These are phyloP conservation scores for Xanthostigma xanthostigma DNA, from an alignment of 2,888 invertebrate species.

Conservation along the genomic window DNA sequence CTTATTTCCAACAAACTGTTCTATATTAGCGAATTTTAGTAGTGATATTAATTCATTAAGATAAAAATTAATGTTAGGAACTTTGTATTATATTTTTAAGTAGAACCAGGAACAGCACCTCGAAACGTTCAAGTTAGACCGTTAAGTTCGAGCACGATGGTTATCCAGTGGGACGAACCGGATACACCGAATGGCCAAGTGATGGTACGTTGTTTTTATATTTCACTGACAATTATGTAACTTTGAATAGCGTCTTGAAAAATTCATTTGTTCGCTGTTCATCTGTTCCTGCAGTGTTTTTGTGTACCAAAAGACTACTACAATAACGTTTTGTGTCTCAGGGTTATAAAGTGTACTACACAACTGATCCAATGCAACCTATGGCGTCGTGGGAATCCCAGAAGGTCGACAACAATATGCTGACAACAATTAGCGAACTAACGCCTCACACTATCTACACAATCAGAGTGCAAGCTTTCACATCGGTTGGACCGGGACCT, in stretches of 20 bases:
- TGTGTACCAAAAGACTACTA: slow-evolving; percentile 6
- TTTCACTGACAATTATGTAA: slow-evolving; percentile 3
- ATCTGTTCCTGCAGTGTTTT: no score
- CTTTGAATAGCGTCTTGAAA: no score
- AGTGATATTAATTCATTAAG: no score
- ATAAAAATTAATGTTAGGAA: no score
- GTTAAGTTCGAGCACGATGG: slow-evolving; percentile 88
- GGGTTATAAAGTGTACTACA: slow-evolving; percentile 97
- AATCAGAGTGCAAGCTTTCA: slow-evolving; percentile 84
- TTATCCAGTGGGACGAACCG: slow-evolving; percentile 96
- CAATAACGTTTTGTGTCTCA: slow-evolving; percentile 27
- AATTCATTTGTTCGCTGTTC: no score
- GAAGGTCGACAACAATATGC: slow-evolving; percentile 82
- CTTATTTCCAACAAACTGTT: no score
- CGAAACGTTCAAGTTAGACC: slow-evolving; percentile 87
- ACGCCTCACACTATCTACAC: slow-evolving; percentile 88
- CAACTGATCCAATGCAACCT: slow-evolving; percentile 71
- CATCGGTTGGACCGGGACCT: slow-evolving; percentile 90
- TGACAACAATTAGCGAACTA: slow-evolving; percentile 85
- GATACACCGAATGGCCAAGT: slow-evolving; percentile 96
- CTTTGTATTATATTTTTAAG: no score
- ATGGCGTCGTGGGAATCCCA: slow-evolving; percentile 87
- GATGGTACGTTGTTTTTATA: slow-evolving; percentile 49
- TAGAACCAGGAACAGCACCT: slow-evolving; percentile 92
- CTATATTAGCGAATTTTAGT: no score